Evolutionary conservation across 2,113 vertebrate species (phyloP).

Genomic region (Euleptes europaea): DNA sequence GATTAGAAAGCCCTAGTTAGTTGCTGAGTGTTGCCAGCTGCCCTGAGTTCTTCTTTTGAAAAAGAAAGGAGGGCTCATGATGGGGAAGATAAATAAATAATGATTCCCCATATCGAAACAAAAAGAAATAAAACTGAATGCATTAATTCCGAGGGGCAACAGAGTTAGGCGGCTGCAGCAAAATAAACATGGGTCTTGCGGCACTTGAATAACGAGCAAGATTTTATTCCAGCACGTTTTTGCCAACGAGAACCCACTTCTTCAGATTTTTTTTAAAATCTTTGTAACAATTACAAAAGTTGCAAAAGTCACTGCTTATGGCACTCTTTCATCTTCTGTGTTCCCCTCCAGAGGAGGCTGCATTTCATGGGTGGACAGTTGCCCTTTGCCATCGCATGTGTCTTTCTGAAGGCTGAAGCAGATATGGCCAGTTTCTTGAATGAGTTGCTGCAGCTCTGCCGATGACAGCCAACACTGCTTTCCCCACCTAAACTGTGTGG

Average conservation of each 20-base stretch:
- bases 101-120: too few species aligned
- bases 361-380: not conserved
- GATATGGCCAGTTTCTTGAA: not conserved
- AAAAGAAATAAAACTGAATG: too few species aligned
- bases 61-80: not conserved
- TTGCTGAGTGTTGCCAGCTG: not conserved
- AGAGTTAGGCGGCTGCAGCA: too few species aligned
- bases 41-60: not conserved
- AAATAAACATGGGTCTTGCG: too few species aligned
- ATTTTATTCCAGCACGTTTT: too few species aligned
- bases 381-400: not conserved
- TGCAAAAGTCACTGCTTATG: not conserved
- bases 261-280: not conserved
- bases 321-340: not conserved
- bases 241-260: too few species aligned
- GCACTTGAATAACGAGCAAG: too few species aligned
- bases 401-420: not conserved
- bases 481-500: not conserved
- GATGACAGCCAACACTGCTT: not conserved
- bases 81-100: too few species aligned
- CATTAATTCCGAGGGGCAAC: too few species aligned
- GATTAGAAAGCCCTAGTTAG: too few species aligned
- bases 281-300: not conserved
- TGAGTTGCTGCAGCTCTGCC: not conserved
- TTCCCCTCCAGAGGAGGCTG: not conserved